A percentile compares a stretch with the other conserved stretches of the same genome.
These are phyloP conservation scores for Crenuchus spilurus DNA, from an alignment of 2,797 vertebrate genomes.

Conservation along the genomic window DNA sequence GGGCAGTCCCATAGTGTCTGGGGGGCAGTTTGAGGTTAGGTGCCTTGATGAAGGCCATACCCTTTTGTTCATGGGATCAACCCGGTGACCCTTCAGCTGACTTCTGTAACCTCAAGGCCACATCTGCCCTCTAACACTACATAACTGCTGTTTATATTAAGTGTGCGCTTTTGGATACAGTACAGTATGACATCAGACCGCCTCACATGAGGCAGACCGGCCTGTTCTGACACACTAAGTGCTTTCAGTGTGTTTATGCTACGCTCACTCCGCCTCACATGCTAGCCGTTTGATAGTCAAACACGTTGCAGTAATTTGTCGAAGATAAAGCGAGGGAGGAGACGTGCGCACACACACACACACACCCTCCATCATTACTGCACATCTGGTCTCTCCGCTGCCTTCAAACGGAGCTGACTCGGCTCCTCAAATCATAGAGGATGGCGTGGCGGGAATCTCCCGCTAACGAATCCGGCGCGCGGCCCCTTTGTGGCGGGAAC, in stretches of 20 bases:
- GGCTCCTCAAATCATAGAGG: constrained; percentile 54
- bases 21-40: too few species aligned
- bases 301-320: constrained; percentile 37
- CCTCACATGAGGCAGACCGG: not conserved
- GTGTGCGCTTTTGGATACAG: too few species aligned
- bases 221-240: not conserved
- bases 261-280: constrained; percentile 20
- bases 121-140: too few species aligned
- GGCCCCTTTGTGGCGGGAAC: constrained; percentile 58
- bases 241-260: not conserved
- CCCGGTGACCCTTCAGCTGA: too few species aligned
- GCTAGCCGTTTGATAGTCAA: constrained; percentile 40
- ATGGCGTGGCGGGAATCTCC: constrained; percentile 51
- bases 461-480: constrained; percentile 57
- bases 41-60: too few species aligned
- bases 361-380: constrained; percentile 55
- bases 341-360: constrained; percentile 13
- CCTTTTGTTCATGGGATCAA: too few species aligned
- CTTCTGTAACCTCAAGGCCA: too few species aligned
- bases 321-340: constrained; percentile 47
- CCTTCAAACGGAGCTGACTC: constrained; percentile 59
- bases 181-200: too few species aligned
- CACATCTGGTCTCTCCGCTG: constrained; percentile 55
- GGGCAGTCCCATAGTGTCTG: too few species aligned
- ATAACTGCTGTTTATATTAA: too few species aligned